Base-by-base conservation (phyloP, 1,140 invertebrate genomes). In the Hyles euphorbiae region DNA sequence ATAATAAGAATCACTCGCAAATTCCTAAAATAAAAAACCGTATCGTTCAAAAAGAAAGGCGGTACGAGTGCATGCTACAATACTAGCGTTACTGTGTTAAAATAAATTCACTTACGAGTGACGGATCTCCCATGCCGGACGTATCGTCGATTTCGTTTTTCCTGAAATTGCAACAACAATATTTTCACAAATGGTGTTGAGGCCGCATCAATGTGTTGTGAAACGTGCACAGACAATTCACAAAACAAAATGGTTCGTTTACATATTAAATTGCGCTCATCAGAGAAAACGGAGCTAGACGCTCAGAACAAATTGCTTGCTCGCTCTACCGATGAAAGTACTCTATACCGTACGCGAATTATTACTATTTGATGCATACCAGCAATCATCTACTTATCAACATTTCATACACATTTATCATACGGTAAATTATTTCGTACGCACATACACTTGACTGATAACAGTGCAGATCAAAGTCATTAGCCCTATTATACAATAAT, bases 71-170 rank as follows among this genome's bases (percentile, higher is more conserved):
- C 8, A 40, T 8, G 36, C 8, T 40, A 40, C 36, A 40, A 40
- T 40, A 5, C 4, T 8, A 40, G 4, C 36, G 36, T 5, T 5
- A 8, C 36, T 5, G 8, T 40, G 4, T 5, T 40, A 40, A 40
- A 40, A 40, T 40, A 40, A 40, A 40, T 40, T 33, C 32, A 56
- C 81, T 81, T 74, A 83, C 81, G 51, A 63, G 73, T 44, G 68
- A 53, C 33, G 67, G 57, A 43, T 80, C 77, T 22, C 66, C 67
- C 22, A 76, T 62, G 43, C 76, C 74, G 46, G 76, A 65, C 5
- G 72, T 58, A 52, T 81, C 75, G 54, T 61, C 70, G 53, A 72
- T 71, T 44, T 81, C 77, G 56, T 72, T 81, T 61, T 75, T 76
- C 51, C 81, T 83, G 78, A 64, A 80, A 81, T 62, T 49, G 56